Evolutionary conservation across 2,113 vertebrate species (phyloP).

Genomic region (Condylura cristata): DNA sequence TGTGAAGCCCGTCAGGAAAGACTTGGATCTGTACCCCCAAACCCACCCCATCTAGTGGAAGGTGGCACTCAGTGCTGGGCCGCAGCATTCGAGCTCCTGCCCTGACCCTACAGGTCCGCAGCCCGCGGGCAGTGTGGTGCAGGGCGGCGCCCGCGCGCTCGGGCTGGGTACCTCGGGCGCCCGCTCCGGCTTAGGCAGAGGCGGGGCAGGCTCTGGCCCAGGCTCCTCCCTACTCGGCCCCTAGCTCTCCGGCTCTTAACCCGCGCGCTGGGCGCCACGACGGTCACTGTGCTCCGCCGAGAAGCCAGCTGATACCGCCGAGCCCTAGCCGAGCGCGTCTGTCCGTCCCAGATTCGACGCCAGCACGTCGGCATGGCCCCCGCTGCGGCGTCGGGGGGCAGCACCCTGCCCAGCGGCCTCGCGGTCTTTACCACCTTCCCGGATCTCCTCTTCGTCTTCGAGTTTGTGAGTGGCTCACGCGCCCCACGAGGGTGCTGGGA

Average conservation of each 20-base stretch:
- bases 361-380: constrained; percentile 72
- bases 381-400: constrained; percentile 66
- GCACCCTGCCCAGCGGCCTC: constrained; percentile 76
- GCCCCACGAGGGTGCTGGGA: background rate
- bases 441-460: constrained; percentile 75
- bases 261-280: background rate
- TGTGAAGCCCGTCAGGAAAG: background rate
- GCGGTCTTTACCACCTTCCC: constrained; percentile 75
- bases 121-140: background rate
- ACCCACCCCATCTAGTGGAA: background rate
- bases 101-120: accelerated
- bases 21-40: background rate
- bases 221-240: constrained; percentile 64
- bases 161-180: background rate
- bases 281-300: constrained; percentile 28
- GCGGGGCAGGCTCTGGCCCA: background rate
- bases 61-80: background rate
- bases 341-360: constrained; percentile 9
- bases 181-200: background rate
- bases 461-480: constrained; percentile 79
- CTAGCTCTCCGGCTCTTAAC: constrained; percentile 47
- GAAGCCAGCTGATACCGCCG: background rate
- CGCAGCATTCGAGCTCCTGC: too few species aligned
- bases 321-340: constrained; percentile 28
- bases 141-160: background rate